Evolutionary conservation across 2,113 vertebrate genomes (phyloP), one percentile per base, ranked within the genome.

Genomic region (Eulemur macaco): DNA sequence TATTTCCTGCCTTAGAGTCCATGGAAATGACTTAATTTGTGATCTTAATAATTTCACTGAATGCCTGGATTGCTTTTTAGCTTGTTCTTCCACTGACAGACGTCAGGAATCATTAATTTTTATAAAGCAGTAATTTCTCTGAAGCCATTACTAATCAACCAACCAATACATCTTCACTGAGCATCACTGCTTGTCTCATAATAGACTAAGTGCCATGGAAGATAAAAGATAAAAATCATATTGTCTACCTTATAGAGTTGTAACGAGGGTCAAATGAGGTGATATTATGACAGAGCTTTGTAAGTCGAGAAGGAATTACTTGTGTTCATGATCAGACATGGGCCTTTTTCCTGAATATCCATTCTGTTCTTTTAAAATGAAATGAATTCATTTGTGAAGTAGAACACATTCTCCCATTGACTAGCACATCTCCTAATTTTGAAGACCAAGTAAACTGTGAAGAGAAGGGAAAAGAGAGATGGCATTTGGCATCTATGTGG

Each of bases 1-100:
- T 97, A 97, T 97, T 97, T 98, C 95, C 97, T 97, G 95, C 69
- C 63, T 21, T 74, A 78, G 82, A 93, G 86, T 96, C 93, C 91
- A 89, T 97, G 97, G 97, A 97, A 95, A 93, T 96, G 96, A 97
- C 94, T 97, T 97, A 96, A 97, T 97, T 96, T 98, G 97, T 97
- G 96, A 95, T 97, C 69, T 95, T 97, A 97, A 96, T 96, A 96
- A 97, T 96, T 97, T 78, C 78, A 97, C 68, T 37, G 50, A 96
- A 96, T 68, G 82, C 82, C 91, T 96, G 89, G 21, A 23, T 92
- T 92, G 85, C 69, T 95, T 85, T 92, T 93, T 88, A 88, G 86
- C n/a, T 69, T 93, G 52, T 91, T 94, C 78, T 69, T 93, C 78
- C 56, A 29, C 69, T 54, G 93, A 86, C 37, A 50, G 42, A 66